Percentiles rank a stretch among this genome's conserved stretches.
These are phyloP conservation scores for Taenaris catops DNA, from an alignment of 2,888 invertebrate species.

Conservation along the genomic window DNA sequence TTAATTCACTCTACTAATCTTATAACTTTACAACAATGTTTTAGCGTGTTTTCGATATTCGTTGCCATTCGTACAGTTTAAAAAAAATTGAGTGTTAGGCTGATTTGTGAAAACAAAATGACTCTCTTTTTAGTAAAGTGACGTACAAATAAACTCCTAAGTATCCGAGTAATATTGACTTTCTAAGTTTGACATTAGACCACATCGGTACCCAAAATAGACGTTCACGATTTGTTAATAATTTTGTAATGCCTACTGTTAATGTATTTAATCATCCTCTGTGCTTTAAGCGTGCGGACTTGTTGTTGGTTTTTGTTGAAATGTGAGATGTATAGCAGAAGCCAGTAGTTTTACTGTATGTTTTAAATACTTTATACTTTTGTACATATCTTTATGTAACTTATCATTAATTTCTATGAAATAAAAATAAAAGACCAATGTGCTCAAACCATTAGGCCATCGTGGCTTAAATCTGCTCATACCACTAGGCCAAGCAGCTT, in stretches of 20 bases:
- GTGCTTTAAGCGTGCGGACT: conserved; percentile 1
- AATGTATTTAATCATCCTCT: conserved; percentile 9
- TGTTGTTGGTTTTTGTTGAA: conserved; percentile 20
- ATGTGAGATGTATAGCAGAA: conserved; percentile 26
- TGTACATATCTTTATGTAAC: conserved; percentile 51
- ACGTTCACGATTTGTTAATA: background rate
- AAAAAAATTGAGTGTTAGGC: background rate
- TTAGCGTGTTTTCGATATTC: conserved; percentile 7
- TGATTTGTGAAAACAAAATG: background rate
- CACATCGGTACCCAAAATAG: too few species aligned
- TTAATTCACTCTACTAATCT: background rate
- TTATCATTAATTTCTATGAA: conserved; percentile 23
- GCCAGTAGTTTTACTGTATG: conserved; percentile 21
- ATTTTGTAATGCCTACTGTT: conserved; percentile 3
- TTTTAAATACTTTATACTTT: conserved; percentile 36
- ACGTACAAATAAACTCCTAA: too few species aligned
- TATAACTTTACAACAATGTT: background rate
- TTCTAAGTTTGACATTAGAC: too few species aligned
- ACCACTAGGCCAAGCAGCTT: too few species aligned
- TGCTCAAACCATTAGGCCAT: too few species aligned
- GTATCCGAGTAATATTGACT: too few species aligned
- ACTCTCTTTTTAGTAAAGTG: too few species aligned
- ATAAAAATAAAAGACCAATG: conserved; percentile 31
- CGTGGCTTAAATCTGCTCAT: too few species aligned
- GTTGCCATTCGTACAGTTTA: conserved; percentile 7